phyloP scores from a whole-genome alignment of 2,888 invertebrate species.

The Macrophya alboannulata region DNA sequence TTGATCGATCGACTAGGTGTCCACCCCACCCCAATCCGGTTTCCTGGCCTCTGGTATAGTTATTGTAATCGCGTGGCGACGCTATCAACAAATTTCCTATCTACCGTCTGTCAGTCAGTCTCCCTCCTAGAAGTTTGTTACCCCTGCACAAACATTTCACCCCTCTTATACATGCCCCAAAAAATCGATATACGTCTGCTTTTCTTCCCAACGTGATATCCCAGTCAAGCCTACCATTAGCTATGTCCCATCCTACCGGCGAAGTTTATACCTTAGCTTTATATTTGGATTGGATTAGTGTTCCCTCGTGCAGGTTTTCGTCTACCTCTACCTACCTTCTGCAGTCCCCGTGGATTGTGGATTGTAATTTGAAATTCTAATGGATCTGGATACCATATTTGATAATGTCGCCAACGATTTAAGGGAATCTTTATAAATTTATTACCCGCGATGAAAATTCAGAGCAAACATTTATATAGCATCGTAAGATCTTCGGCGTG shows the following conservation, averaged over 20 bases:
- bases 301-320: conserved; percentile 5
- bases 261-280: not conserved
- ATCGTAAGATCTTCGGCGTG: not conserved
- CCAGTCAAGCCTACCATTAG: conserved; percentile 42
- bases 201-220: conserved; percentile 47
- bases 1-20: not conserved
- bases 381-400: conserved; percentile 1
- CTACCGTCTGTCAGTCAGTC: not conserved
- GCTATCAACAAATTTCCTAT: conserved; percentile 35
- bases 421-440: not conserved
- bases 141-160: conserved; percentile 28
- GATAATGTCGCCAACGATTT: not conserved
- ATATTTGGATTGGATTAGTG: conserved; percentile 22
- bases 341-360: not conserved
- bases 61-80: conserved; percentile 38
- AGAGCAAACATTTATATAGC: not conserved
- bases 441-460: not conserved
- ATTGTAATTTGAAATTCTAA: conserved; percentile 15
- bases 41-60: not conserved
- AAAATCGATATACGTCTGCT: conserved; percentile 41
- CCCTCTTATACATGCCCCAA: not conserved
- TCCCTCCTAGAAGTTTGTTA: conserved; percentile 4
- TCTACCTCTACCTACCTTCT: not conserved
- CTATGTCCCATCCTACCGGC: not conserved
- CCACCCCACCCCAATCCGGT: not conserved